phyloP scores from a whole-genome alignment of 2,888 invertebrate species.

The Coenonympha glycerion region DNA sequence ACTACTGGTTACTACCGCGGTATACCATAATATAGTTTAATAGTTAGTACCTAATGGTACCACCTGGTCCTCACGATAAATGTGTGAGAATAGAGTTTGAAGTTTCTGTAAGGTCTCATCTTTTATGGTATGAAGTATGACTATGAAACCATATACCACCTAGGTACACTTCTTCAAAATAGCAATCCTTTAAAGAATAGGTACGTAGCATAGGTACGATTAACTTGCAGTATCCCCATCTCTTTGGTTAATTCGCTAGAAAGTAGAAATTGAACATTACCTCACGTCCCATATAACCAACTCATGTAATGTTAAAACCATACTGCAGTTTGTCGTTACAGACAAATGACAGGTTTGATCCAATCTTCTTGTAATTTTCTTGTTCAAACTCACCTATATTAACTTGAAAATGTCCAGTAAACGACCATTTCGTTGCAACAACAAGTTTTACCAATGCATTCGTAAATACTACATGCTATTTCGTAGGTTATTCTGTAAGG shows the following conservation, averaged over 20 bases:
- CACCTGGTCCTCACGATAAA: too few species aligned
- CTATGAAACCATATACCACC: too few species aligned
- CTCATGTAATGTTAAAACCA: conserved; percentile 21
- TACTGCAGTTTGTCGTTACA: conserved; percentile 18
- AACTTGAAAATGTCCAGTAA: conserved; percentile 32
- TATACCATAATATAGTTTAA: too few species aligned
- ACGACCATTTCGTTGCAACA: conserved; percentile 10
- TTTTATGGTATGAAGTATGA: too few species aligned
- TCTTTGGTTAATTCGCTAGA: neutral
- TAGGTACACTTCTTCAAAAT: too few species aligned
- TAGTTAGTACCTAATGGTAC: too few species aligned
- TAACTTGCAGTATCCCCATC: neutral
- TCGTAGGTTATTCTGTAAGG: neutral
- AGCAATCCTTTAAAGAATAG: too few species aligned
- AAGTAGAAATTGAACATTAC: conserved; percentile 9
- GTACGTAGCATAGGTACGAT: neutral
- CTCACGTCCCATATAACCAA: conserved; percentile 23
- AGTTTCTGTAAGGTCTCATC: too few species aligned
- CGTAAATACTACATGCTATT: neutral
- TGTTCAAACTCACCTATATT: conserved; percentile 50
- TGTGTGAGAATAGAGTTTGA: too few species aligned
- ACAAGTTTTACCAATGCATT: neutral
- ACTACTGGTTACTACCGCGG: too few species aligned
- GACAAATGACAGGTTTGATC: conserved; percentile 24
- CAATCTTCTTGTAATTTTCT: conserved; percentile 39